Conservation (phyloP, 2,888 invertebrate genomes). For the Drosophila crucigera region DNA sequence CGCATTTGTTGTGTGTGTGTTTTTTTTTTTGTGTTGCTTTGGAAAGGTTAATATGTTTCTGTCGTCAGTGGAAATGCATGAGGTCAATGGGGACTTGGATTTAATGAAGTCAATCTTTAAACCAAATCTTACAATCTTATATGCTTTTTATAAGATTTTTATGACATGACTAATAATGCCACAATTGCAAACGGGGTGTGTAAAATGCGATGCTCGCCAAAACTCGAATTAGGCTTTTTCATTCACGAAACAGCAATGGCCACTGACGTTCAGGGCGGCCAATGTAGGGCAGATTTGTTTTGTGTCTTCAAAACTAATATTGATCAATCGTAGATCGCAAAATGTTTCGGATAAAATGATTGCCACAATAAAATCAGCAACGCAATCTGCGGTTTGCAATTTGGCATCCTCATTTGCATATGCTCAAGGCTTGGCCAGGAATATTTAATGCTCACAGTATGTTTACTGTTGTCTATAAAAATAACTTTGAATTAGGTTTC, state of each 20-base stretch:
- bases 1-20: constrained; percentile 24
- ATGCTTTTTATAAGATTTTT: background rate
- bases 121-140: constrained; percentile 1
- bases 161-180: background rate
- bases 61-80: background rate
- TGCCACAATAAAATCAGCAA: constrained; percentile 20
- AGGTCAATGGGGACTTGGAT: constrained; percentile 7
- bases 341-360: constrained; percentile 25
- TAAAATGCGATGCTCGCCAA: constrained; percentile 9
- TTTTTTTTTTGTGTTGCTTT: constrained; percentile 5
- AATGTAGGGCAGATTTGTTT: constrained; percentile 38
- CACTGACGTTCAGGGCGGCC: constrained; percentile 26
- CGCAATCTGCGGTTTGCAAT: constrained; percentile 6
- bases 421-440: constrained; percentile 11
- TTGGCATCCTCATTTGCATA: constrained; percentile 20
- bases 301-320: constrained; percentile 6
- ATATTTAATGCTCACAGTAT: background rate
- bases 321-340: constrained; percentile 29
- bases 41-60: constrained; percentile 6
- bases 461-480: background rate
- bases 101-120: constrained; percentile 7
- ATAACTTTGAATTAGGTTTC: background rate
- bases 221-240: background rate
- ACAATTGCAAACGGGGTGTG: constrained; percentile 27
- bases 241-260: constrained; percentile 9